Evolutionary conservation across 2,888 invertebrate species (phyloP), one percentile per base, ranked within the genome.

Genomic region (Uloborus plumipes): DNA sequence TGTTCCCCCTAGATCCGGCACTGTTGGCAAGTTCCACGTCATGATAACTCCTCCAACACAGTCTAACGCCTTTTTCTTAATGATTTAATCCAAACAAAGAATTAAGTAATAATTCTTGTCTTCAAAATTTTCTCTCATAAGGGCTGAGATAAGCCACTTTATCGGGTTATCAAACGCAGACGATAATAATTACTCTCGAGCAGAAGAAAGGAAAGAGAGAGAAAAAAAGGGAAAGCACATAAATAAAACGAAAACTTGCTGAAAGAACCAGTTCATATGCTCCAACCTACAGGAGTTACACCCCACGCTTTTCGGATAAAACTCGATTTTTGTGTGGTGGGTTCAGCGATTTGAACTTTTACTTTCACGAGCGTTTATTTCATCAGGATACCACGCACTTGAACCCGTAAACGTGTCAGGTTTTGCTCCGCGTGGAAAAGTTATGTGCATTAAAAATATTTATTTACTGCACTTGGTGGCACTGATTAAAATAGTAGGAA

Each of bases 231-330:
- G 22, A 22, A n/a, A 49, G 20, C 47, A 47, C 16, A 39, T 51
- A 58, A 78, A 78, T 67, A 76, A 78, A 78, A 72, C 20, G 18
- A 70, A 58, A 67, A 72, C 61, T 61, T 79, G 72, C 26, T 73
- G 69, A 80, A 80, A 80, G 80, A 80, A 80, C 80, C 73, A 73
- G 80, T 73, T 80, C 80, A 73, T 61, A 53, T 39, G 26, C 53
- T 73, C n/a, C 73, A 61, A 61, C 79, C 79, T 67, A 79, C 80
- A 69, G 59, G 53, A 2, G 50, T 59, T 47, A 16, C 49, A 16
- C 80, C 80, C 73, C 69, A 73, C 80, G 80, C 73, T 58, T 31
- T 62, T 73, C 49, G 22, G 47, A 20, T n/a, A 65, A 55, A 80
- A 80, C 80, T 80, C 67, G 73, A 61, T 73, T 74, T 73, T 69